Evolutionary conservation across 2,113 vertebrate species (phyloP).

Genomic region (Bujurquina vittata): DNA sequence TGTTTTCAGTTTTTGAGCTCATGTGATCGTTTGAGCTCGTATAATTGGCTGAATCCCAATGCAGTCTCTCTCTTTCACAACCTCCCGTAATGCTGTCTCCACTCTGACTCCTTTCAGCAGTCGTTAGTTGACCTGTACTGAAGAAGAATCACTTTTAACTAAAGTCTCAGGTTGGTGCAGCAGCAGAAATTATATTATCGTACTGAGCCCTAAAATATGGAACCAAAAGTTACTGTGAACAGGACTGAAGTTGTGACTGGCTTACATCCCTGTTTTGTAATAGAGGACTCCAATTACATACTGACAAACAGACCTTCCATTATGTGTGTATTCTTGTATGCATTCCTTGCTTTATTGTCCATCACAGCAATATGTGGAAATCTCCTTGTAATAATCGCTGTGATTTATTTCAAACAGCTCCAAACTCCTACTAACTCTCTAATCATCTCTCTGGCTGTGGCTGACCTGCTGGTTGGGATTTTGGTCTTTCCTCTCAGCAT

Average conservation of each 20-base stretch:
- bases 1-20: too few species aligned
- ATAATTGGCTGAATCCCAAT: too few species aligned
- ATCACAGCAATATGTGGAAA: slow-evolving; percentile 41
- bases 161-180: too few species aligned
- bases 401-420: slow-evolving; percentile 45
- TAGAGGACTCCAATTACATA: neutral
- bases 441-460: slow-evolving; percentile 39
- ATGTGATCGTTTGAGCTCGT: too few species aligned
- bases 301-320: slow-evolving; percentile 13
- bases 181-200: too few species aligned
- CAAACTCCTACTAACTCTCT: slow-evolving; percentile 45
- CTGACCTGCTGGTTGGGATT: slow-evolving; percentile 34
- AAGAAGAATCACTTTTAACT: too few species aligned
- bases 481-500: slow-evolving; percentile 39
- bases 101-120: too few species aligned
- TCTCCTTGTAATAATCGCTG: slow-evolving; percentile 36
- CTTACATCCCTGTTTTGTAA: neutral
- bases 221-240: neutral
- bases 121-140: too few species aligned
- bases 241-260: neutral
- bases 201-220: too few species aligned
- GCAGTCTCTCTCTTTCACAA: too few species aligned
- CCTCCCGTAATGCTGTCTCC: too few species aligned
- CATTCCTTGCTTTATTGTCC: slow-evolving; percentile 21
- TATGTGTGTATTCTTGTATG: slow-evolving; percentile 16